phyloP scores from a whole-genome alignment of 2,797 vertebrate genomes.

The Denticeps clupeoides region DNA sequence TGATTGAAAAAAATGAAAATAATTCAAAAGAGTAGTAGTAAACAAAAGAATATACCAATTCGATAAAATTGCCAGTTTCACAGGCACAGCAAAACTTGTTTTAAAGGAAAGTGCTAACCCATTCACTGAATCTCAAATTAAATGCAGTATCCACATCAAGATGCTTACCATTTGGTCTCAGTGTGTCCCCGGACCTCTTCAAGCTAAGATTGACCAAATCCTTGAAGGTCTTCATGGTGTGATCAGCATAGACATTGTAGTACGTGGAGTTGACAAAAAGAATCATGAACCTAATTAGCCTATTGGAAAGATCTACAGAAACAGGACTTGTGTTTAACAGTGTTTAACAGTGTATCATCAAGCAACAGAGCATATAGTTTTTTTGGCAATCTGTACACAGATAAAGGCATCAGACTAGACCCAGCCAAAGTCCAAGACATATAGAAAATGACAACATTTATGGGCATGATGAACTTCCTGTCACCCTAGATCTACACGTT shows the following conservation, averaged over 20 bases:
- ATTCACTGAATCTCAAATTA: conserved; percentile 12
- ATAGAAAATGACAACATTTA: conserved; percentile 4
- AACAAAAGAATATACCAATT: conserved; percentile 6
- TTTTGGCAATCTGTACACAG: conserved; percentile 14
- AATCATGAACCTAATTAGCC: conserved; percentile 4
- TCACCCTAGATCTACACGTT: conserved; percentile 6
- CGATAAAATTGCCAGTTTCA: conserved; percentile 12
- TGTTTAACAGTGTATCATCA: conserved; percentile 12
- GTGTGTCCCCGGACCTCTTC: conserved; percentile 8
- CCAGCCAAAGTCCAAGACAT: neutral
- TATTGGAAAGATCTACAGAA: conserved; percentile 13
- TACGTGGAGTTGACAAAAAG: neutral
- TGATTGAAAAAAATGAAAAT: neutral
- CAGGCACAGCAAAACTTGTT: conserved; percentile 3
- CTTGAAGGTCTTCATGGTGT: conserved; percentile 6
- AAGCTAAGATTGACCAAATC: conserved; percentile 16
- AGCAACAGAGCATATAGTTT: neutral
- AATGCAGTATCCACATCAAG: conserved; percentile 20
- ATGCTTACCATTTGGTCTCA: conserved; percentile 8
- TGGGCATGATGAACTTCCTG: conserved; percentile 6
- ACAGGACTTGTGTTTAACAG: conserved; percentile 5
- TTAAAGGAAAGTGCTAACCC: conserved; percentile 6
- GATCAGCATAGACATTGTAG: conserved; percentile 9
- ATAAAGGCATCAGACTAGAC: conserved; percentile 6
- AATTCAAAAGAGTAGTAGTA: neutral